phyloP scores from a whole-genome alignment of 2,888 invertebrate species.

The Phanerotoma sp. region DNA sequence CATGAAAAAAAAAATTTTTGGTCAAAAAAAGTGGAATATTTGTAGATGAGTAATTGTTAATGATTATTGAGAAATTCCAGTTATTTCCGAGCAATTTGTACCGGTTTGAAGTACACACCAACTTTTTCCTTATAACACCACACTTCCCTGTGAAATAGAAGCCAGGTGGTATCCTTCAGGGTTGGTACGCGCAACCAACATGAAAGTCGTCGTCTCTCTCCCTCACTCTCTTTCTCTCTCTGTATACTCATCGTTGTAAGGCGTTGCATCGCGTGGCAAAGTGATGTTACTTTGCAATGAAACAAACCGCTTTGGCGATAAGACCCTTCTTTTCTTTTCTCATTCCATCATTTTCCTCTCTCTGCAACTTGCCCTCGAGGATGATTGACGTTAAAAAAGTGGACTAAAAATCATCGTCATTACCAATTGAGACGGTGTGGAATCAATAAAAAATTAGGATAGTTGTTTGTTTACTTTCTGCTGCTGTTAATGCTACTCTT shows the following conservation, averaged over 20 bases:
- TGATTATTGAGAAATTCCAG: not conserved
- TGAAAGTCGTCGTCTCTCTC: not conserved
- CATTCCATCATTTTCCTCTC: not conserved
- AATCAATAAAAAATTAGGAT: not conserved
- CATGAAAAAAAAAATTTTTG: conserved; percentile 1
- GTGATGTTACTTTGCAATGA: conserved; percentile 40
- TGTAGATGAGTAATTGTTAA: not conserved
- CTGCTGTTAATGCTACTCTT: no score
- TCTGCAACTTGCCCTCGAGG: not conserved
- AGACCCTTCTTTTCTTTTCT: conserved; percentile 33
- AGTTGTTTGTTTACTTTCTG: not conserved
- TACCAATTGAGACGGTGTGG: conserved; percentile 18
- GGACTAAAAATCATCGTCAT: conserved; percentile 17
- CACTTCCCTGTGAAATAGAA: not conserved
- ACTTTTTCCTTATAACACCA: not conserved
- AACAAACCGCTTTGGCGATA: conserved; percentile 44
- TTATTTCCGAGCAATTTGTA: conserved; percentile 1
- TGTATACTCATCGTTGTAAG: conserved; percentile 17
- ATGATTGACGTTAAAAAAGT: conserved; percentile 2
- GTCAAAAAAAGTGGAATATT: no score
- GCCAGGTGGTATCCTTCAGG: conserved; percentile 18
- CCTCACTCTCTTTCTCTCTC: not conserved
- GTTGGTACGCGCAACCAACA: conserved; percentile 8
- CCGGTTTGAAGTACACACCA: not conserved
- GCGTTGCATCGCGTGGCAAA: conserved; percentile 44